Percentiles rank a stretch among this genome's conserved stretches.
Evolutionary conservation across 1,140 invertebrate species (phyloP).

Genomic region (Piezodorus guildinii): DNA sequence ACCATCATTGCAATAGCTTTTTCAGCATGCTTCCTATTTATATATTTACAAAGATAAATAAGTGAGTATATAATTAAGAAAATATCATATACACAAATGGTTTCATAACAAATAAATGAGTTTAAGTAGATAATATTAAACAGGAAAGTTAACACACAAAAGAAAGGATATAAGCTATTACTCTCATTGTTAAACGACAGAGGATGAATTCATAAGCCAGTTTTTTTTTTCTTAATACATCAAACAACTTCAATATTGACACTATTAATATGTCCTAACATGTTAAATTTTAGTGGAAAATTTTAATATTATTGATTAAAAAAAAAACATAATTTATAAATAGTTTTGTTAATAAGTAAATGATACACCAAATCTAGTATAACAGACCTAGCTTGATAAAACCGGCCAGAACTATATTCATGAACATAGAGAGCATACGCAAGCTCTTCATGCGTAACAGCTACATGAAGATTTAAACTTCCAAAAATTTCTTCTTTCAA

Average conservation of each 20-base stretch:
- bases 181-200: no score
- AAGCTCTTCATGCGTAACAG: constrained; percentile 76
- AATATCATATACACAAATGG: no score
- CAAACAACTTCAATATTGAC: no score
- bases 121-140: no score
- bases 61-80: neutral
- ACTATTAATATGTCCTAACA: no score
- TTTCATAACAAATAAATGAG: no score
- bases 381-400: constrained; percentile 55
- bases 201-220: no score
- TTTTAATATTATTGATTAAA: neutral
- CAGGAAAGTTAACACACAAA: no score
- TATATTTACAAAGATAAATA: no score
- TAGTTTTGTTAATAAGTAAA: neutral
- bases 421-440: constrained; percentile 84
- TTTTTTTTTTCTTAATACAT: no score
- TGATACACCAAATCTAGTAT: no score
- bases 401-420: constrained; percentile 79
- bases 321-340: neutral
- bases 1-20: constrained; percentile 71
- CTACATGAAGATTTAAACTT: constrained; percentile 71
- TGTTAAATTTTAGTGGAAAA: neutral
- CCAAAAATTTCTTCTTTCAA: constrained; percentile 68
- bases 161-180: no score
- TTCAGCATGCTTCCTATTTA: constrained; percentile 56